Evolutionary conservation across 2,113 vertebrate species (phyloP).

Genomic region (Pteropus alecto): DNA sequence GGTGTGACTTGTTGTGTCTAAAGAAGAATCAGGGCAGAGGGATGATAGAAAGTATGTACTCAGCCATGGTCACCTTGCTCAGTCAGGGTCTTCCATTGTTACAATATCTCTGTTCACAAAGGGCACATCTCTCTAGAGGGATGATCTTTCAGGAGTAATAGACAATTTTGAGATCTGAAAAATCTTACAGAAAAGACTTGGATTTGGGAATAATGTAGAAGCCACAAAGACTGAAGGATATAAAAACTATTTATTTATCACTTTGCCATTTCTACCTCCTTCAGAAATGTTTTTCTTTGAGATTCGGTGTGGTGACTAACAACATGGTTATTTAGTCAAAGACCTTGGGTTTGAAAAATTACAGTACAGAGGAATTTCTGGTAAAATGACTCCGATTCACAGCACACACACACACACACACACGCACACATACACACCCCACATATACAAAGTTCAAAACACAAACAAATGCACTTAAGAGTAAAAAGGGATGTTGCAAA

Average conservation of each 20-base stretch:
- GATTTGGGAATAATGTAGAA: slow-evolving; percentile 63
- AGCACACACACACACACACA: background rate
- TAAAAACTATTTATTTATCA: slow-evolving; percentile 74
- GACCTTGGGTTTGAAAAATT: slow-evolving; percentile 79
- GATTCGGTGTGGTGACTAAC: slow-evolving; percentile 79
- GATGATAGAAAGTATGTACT: background rate
- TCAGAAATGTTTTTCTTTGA: slow-evolving; percentile 77
- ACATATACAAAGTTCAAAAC: slow-evolving; percentile 40
- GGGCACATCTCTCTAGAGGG: background rate
- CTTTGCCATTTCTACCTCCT: slow-evolving; percentile 73
- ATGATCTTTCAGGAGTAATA: background rate
- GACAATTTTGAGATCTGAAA: slow-evolving; percentile 38
- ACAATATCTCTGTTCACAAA: background rate
- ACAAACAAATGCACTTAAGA: slow-evolving; percentile 68
- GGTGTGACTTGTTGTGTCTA: background rate
- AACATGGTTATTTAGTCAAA: slow-evolving; percentile 81
- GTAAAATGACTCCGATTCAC: slow-evolving; percentile 39
- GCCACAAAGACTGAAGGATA: slow-evolving; percentile 69
- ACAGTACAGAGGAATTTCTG: slow-evolving; percentile 69
- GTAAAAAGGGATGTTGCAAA: slow-evolving; percentile 54
- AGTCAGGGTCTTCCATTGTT: background rate
- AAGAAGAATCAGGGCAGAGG: background rate
- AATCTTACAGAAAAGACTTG: slow-evolving; percentile 50
- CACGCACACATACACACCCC: background rate
- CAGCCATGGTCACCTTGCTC: background rate